Evolutionary conservation across 2,888 invertebrate genomes (phyloP).

Genomic region (Hypsopygia costalis): DNA sequence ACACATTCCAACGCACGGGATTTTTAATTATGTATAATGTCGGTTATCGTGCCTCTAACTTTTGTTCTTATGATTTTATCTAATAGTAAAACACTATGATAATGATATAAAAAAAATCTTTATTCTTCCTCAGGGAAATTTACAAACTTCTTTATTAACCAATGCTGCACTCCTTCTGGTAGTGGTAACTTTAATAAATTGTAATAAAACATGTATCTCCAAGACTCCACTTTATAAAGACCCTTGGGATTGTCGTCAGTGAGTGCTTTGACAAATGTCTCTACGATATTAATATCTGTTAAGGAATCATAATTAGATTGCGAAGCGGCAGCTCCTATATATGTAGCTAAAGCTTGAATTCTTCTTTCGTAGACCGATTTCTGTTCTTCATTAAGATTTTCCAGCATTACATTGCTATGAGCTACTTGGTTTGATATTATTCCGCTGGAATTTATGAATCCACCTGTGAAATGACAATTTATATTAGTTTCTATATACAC

Average conservation of each 20-base stretch:
- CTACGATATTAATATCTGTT: conserved; percentile 78
- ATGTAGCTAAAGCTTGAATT: conserved; percentile 82
- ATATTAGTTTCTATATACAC: too few relatives aligned
- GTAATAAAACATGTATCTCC: conserved; percentile 84
- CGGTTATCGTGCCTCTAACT: too few relatives aligned
- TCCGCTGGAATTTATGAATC: conserved; percentile 85
- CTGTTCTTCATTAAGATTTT: conserved; percentile 82
- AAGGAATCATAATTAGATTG: conserved; percentile 64
- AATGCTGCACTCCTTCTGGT: conserved; percentile 79
- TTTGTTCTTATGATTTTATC: too few relatives aligned
- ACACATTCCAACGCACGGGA: too few relatives aligned
- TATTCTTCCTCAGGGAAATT: conserved; percentile 74
- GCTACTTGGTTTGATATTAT: conserved; percentile 83
- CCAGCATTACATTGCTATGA: conserved; percentile 83
- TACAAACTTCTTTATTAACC: conserved; percentile 83
- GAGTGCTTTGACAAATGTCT: conserved; percentile 83
- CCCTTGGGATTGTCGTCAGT: conserved; percentile 79
- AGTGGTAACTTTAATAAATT: conserved; percentile 80
- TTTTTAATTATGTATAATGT: too few relatives aligned
- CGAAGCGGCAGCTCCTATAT: conserved; percentile 71
- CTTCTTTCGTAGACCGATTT: conserved; percentile 83
- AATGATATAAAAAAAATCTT: not conserved
- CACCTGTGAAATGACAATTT: conserved; percentile 81
- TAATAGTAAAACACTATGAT: not conserved
- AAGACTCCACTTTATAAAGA: conserved; percentile 85